Conservation (phyloP, 1,140 invertebrate species). For the Callitettix versicolor region DNA sequence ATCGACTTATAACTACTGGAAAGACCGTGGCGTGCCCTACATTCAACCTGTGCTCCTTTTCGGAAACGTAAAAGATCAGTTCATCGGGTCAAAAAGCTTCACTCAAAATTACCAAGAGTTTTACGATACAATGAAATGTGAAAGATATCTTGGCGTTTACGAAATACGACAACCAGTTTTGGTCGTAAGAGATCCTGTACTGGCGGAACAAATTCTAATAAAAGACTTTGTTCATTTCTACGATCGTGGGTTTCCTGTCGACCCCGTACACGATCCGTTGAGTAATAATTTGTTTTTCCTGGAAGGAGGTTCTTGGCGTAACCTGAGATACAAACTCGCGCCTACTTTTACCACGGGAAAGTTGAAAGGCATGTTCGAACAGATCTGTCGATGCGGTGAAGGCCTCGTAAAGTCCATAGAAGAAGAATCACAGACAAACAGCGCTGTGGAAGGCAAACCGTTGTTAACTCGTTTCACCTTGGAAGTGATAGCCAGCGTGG, state of each 20-base stretch:
- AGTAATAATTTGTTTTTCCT: background rate
- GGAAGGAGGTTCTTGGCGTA: background rate
- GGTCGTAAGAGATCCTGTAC: background rate
- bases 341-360: no score
- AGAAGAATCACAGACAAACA: no score
- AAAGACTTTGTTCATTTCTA: constrained; percentile 5
- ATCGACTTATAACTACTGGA: background rate
- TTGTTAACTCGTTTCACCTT: no score
- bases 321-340: background rate
- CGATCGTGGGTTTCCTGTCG: background rate
- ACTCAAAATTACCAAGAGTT: background rate
- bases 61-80: background rate
- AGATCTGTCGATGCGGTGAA: no score
- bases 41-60: background rate
- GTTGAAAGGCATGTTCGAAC: no score
- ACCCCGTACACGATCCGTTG: background rate
- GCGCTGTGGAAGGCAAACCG: no score
- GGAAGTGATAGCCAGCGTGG: no score
- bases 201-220: constrained; percentile 1
- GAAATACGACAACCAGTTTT: background rate
- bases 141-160: background rate
- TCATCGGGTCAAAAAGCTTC: background rate
- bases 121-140: background rate
- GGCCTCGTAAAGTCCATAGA: no score
- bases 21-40: background rate